phyloP scores from a whole-genome alignment of 2,113 vertebrate genomes.

The Heterocephalus glaber region DNA sequence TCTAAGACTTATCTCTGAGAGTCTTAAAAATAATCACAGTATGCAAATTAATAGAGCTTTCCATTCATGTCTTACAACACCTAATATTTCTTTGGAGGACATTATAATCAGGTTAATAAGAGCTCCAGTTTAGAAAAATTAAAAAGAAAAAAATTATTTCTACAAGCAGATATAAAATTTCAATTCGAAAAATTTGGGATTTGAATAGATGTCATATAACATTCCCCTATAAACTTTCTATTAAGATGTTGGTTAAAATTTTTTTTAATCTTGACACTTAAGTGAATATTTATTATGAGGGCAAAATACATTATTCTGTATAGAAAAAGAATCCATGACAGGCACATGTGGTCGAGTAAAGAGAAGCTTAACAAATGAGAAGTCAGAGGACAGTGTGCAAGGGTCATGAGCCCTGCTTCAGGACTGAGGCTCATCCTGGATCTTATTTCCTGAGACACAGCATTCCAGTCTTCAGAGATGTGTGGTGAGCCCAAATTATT shows the following conservation, averaged over 20 bases:
- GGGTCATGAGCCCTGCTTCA: neutral
- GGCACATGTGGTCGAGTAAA: neutral
- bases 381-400: neutral
- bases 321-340: neutral
- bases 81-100: neutral
- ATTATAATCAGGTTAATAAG: neutral
- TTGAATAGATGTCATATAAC: neutral
- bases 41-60: neutral
- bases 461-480: neutral
- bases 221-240: neutral
- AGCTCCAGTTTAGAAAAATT: neutral
- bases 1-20: neutral
- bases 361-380: neutral
- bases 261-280: neutral
- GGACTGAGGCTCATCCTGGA: fast-evolving
- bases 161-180: neutral
- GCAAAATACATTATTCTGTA: neutral
- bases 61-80: neutral
- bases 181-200: neutral
- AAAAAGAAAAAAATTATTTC: neutral
- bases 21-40: constrained; percentile 11
- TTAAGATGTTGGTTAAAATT: neutral
- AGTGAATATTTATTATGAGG: neutral
- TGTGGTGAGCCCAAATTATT: neutral
- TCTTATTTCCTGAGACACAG: neutral